These are phyloP conservation scores for Ectemnius cavifrons DNA, from an alignment of 2,888 invertebrate genomes.

Conservation along the genomic window DNA sequence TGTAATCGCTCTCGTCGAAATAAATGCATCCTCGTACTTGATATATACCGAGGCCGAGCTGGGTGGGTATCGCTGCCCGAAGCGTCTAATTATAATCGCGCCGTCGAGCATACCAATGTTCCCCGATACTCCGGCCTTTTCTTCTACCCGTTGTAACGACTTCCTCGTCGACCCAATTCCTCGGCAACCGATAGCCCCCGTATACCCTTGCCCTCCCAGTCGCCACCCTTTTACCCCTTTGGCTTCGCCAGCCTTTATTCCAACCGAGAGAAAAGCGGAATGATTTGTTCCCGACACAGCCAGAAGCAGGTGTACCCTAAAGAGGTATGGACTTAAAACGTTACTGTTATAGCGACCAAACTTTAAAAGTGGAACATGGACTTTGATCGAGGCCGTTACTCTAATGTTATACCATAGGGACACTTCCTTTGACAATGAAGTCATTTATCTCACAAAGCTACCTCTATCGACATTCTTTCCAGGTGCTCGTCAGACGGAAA, in stretches of 20 bases:
- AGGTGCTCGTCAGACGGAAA: background rate
- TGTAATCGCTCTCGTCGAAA: conserved; percentile 8
- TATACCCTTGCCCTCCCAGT: background rate
- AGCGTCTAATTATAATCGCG: conserved; percentile 8
- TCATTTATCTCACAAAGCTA: no score
- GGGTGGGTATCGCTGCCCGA: background rate
- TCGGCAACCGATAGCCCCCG: background rate
- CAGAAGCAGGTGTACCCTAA: no score
- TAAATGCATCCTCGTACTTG: background rate
- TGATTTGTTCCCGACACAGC: conserved; percentile 1
- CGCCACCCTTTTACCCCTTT: no score
- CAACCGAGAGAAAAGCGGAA: no score
- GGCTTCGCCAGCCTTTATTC: no score
- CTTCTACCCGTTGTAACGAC: background rate
- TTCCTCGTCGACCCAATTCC: conserved; percentile 9
- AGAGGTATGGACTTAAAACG: no score
- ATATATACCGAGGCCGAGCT: background rate
- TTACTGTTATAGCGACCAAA: no score
- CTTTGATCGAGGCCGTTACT: no score
- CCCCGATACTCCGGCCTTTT: background rate
- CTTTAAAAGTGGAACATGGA: no score
- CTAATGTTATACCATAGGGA: no score
- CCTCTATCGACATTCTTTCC: no score
- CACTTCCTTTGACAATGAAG: no score
- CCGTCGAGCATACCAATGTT: conserved; percentile 1